These are phyloP conservation scores for Peromyscus californicus DNA, from an alignment of 2,113 vertebrate genomes.

Conservation along the genomic window DNA sequence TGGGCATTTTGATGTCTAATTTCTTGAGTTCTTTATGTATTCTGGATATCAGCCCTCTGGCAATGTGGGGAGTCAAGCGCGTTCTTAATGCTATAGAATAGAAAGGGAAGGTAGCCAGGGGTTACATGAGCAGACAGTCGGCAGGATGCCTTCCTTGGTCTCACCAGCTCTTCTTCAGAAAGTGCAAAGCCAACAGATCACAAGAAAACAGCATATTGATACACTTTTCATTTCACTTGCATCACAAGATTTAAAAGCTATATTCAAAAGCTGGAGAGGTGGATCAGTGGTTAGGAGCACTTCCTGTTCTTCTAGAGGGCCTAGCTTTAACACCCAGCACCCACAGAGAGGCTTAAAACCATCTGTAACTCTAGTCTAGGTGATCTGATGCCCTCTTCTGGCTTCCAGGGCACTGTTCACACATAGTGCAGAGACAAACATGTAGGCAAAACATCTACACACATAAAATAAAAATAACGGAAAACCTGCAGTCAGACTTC, in stretches of 20 bases:
- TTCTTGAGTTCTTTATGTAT: too few relatives aligned
- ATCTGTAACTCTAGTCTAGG: not conserved
- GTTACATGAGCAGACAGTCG: not conserved
- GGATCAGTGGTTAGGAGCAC: not conserved
- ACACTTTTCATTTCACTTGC: not conserved
- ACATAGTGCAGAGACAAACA: not conserved
- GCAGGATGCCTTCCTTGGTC: not conserved
- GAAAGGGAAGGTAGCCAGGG: not conserved
- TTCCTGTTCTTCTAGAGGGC: not conserved
- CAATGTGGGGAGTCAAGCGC: too few relatives aligned
- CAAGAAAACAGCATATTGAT: not conserved
- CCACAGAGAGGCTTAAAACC: not conserved
- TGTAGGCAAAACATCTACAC: not conserved
- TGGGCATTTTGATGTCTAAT: too few relatives aligned
- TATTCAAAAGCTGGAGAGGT: not conserved
- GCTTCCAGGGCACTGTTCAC: not conserved
- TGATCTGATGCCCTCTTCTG: not conserved
- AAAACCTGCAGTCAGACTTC: slow-evolving; percentile 2
- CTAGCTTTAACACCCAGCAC: not conserved
- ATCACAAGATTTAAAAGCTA: not conserved
- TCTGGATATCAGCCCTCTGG: too few relatives aligned
- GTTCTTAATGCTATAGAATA: not conserved
- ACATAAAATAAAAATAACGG: not conserved
- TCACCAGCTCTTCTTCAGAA: not conserved
- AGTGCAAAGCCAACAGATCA: not conserved